A percentile compares a stretch with the other conserved stretches of the same genome.
Evolutionary conservation across 2,113 vertebrate genomes (phyloP).

Genomic region (Gopherus evgoodei): DNA sequence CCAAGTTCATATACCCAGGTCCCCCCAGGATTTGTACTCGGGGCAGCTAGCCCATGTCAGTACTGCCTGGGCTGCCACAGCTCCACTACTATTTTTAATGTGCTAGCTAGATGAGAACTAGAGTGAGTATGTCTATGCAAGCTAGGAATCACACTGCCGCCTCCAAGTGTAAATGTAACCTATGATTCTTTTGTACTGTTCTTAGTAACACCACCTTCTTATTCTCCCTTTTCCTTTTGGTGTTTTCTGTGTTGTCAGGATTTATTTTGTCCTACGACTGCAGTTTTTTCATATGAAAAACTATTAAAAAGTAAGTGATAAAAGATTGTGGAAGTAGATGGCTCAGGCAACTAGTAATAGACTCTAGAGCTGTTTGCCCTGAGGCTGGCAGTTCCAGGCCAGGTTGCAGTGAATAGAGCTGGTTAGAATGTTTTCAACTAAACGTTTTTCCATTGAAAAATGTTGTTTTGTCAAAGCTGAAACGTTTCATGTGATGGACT

Average conservation of each 20-base stretch:
- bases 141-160: not conserved
- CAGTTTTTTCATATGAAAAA: slow-evolving; percentile 13
- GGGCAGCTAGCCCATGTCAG: not conserved
- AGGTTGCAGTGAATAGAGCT: not conserved
- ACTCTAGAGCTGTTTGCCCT: not conserved
- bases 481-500: not conserved
- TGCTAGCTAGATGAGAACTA: not conserved
- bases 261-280: not conserved
- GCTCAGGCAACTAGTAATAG: not conserved
- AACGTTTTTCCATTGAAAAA: not conserved
- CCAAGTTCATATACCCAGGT: not conserved
- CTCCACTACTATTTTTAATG: not conserved
- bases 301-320: slow-evolving; percentile 13
- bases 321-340: not conserved
- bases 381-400: not conserved
- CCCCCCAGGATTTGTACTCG: not conserved
- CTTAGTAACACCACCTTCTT: not conserved
- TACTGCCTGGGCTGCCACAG: not conserved
- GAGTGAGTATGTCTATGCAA: not conserved
- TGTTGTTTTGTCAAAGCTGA: not conserved
- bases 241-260: not conserved
- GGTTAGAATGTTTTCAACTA: not conserved
- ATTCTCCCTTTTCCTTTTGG: not conserved
- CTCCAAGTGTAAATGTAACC: not conserved
- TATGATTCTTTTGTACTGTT: not conserved